Conservation (phyloP, 2,888 invertebrate species). For the Suillia variegata region DNA sequence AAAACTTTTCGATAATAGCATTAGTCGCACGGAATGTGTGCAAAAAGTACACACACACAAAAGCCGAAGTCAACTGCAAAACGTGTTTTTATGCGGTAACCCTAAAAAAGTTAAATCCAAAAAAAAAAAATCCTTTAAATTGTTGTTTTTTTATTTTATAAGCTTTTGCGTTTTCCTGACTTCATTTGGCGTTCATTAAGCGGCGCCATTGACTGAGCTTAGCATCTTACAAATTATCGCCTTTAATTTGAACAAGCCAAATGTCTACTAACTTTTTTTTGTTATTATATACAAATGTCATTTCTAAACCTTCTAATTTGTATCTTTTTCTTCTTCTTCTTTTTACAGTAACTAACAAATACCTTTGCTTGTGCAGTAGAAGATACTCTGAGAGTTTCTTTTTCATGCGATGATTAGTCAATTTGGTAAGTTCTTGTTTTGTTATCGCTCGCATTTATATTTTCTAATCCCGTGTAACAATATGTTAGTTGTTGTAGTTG, state of each 20-base stretch:
- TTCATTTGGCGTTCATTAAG: background rate
- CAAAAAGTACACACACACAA: slow-evolving; percentile 5
- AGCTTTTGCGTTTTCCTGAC: background rate
- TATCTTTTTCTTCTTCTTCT: background rate
- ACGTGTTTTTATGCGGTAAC: no score
- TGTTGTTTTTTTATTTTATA: background rate
- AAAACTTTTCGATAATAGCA: slow-evolving; percentile 60
- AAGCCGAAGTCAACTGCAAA: background rate
- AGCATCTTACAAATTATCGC: slow-evolving; percentile 20
- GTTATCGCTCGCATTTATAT: background rate
- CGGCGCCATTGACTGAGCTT: slow-evolving; percentile 14
- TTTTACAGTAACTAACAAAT: background rate
- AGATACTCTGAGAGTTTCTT: no score
- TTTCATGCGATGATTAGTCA: no score
- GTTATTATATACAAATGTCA: no score
- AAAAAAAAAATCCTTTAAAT: no score
- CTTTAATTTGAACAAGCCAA: no score
- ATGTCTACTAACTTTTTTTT: no score
- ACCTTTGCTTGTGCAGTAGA: no score
- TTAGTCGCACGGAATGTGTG: slow-evolving; percentile 26
- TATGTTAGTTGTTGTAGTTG: background rate
- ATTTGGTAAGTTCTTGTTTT: no score
- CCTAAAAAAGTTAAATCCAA: background rate
- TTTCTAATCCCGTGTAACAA: background rate
- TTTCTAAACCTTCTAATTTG: background rate